These are phyloP conservation scores for Montipora efflorescens DNA, from an alignment of 64 coral and sea anemone species.

Conservation along the genomic window DNA sequence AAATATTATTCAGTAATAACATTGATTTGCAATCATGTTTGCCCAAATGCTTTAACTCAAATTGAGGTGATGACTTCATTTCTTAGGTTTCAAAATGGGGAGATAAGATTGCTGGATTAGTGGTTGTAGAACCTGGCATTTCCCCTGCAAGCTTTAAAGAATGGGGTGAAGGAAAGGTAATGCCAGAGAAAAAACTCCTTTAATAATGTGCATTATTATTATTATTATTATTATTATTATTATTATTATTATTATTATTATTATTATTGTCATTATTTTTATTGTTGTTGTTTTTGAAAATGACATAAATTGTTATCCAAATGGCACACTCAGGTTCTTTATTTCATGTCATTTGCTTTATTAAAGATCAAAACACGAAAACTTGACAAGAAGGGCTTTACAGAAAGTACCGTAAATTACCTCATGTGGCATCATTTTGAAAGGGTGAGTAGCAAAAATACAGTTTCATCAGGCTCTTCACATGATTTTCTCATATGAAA, in stretches of 20 bases:
- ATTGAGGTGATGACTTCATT: background rate
- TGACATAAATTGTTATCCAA: no score
- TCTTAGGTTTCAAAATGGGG: slow-evolving; percentile 82
- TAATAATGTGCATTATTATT: no score
- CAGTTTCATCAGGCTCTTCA: background rate
- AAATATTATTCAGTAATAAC: no score
- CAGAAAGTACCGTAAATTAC: slow-evolving; percentile 83
- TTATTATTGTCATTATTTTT: no score
- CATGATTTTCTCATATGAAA: no score
- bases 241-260: no score
- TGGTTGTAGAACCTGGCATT: slow-evolving; percentile 89
- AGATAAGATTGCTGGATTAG: slow-evolving; percentile 82
- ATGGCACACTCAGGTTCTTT: no score
- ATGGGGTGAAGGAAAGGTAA: slow-evolving; percentile 92
- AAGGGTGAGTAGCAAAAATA: slow-evolving; percentile 65
- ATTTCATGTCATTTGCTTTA: no score
- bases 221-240: no score
- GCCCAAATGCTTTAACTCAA: no score
- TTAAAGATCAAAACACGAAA: slow-evolving; percentile 87
- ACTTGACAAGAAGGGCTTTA: slow-evolving; percentile 94
- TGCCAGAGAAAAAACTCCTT: background rate
- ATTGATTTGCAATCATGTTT: no score
- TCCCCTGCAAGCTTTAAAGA: slow-evolving; percentile 87
- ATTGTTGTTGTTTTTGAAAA: no score
- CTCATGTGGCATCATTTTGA: slow-evolving; percentile 97